phyloP scores from a whole-genome alignment of 2,888 invertebrate species.

The Philereme vetulata region DNA sequence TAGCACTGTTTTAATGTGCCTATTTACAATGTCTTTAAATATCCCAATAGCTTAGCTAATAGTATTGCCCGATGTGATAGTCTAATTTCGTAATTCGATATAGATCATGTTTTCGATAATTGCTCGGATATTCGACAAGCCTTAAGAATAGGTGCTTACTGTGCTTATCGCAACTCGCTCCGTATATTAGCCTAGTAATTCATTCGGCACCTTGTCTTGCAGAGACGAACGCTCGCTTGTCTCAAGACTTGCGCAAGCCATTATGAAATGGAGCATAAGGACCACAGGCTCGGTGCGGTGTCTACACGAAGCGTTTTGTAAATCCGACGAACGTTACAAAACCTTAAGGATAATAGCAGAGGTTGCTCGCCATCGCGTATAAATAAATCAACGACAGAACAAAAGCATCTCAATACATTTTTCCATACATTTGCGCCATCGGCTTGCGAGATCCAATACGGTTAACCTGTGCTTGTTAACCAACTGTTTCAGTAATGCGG shows the following conservation, averaged over 20 bases:
- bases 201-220: slow-evolving; percentile 46
- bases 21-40: slow-evolving; percentile 24
- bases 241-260: slow-evolving; percentile 64
- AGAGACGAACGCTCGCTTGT: slow-evolving; percentile 63
- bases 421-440: slow-evolving; percentile 65
- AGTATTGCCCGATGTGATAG: slow-evolving; percentile 17
- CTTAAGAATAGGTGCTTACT: slow-evolving; percentile 1
- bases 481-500: slow-evolving; percentile 70
- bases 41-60: slow-evolving; percentile 26
- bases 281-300: slow-evolving; percentile 57
- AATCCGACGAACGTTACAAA: slow-evolving; percentile 68
- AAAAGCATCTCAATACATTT: slow-evolving; percentile 61
- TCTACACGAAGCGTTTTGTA: slow-evolving; percentile 63
- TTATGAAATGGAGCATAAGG: slow-evolving; percentile 78
- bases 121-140: slow-evolving; percentile 15
- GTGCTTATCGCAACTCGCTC: slow-evolving; percentile 20
- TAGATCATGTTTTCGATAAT: slow-evolving; percentile 24
- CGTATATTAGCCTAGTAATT: slow-evolving; percentile 14
- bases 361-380: slow-evolving; percentile 49
- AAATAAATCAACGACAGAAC: slow-evolving; percentile 53
- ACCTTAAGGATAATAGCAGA: slow-evolving; percentile 55
- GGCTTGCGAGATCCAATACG: slow-evolving; percentile 65
- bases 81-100: slow-evolving; percentile 24
- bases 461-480: slow-evolving; percentile 53
- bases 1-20: slow-evolving; percentile 23